Conservation (phyloP, 2,113 vertebrate genomes). For the Esox niger region DNA sequence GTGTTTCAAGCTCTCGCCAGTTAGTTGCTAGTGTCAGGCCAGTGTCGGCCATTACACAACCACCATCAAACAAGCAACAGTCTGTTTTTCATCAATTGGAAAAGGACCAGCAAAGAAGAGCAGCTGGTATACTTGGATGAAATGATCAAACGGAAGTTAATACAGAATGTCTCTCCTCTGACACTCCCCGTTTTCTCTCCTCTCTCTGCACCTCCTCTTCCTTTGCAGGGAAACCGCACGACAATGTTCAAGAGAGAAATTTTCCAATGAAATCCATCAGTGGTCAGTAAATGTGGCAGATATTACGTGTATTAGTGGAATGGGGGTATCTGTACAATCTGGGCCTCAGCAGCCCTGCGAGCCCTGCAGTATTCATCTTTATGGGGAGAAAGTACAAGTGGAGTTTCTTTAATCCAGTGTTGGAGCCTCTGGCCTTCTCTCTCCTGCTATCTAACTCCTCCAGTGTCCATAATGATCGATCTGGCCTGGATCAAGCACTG, state of each 20-base stretch:
- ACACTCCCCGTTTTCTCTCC: not conserved
- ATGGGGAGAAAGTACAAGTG: not conserved
- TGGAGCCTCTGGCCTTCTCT: not conserved
- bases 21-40: conserved; percentile 60
- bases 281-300: no score
- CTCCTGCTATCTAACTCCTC: conserved; percentile 1
- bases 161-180: not conserved
- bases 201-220: no score
- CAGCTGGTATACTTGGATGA: not conserved
- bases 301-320: not conserved
- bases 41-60: conserved; percentile 58
- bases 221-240: no score
- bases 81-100: not conserved
- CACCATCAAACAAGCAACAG: conserved; percentile 16
- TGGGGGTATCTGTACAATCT: not conserved
- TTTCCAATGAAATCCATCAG: no score
- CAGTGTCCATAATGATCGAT: not conserved
- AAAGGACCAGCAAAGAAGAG: not conserved
- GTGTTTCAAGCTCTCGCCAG: conserved; percentile 31
- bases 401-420: conserved; percentile 1
- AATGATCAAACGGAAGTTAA: not conserved
- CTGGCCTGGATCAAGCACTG: not conserved
- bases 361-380: not conserved
- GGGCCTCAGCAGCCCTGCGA: not conserved
- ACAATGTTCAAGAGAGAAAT: no score